These are phyloP conservation scores for Protonibea diacanthus DNA, from an alignment of 2,797 vertebrate genomes.

Conservation along the genomic window DNA sequence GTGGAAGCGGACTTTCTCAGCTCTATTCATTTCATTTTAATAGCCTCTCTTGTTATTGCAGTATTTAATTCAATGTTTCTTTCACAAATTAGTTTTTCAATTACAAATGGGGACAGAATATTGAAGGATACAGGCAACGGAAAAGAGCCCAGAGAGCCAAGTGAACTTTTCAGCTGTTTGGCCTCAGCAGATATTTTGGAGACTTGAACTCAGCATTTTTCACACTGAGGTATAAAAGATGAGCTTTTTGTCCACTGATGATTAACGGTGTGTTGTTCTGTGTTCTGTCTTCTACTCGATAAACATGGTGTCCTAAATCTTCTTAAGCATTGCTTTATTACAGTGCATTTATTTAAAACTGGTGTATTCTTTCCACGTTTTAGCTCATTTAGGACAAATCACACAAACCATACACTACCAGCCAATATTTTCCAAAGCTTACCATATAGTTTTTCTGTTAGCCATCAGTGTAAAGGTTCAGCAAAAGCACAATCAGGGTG, in stretches of 20 bases:
- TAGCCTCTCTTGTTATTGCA: slow-evolving; percentile 21
- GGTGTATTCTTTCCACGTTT: neutral
- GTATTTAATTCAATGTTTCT: slow-evolving; percentile 56
- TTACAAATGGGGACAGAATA: slow-evolving; percentile 29
- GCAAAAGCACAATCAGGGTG: neutral
- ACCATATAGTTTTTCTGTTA: neutral
- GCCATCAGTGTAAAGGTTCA: neutral
- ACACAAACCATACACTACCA: neutral
- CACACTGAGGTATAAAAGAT: slow-evolving; percentile 3
- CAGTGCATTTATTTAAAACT: neutral
- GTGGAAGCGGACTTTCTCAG: slow-evolving; percentile 27
- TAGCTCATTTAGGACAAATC: neutral
- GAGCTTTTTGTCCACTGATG: neutral
- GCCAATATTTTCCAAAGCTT: neutral
- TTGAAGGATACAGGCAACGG: slow-evolving; percentile 37
- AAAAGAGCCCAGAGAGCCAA: slow-evolving; percentile 24
- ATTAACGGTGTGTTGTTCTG: neutral
- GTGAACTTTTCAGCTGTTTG: slow-evolving; percentile 12
- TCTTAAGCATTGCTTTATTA: neutral
- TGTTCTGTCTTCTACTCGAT: slow-evolving; percentile 6
- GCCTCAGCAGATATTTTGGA: slow-evolving; percentile 36
- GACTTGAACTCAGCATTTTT: slow-evolving; percentile 32
- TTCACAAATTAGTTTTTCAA: slow-evolving; percentile 52
- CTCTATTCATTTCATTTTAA: slow-evolving; percentile 50
- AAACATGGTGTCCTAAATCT: neutral